Conservation (phyloP, 2,888 invertebrate genomes). For the Cataglyphis livida region DNA sequence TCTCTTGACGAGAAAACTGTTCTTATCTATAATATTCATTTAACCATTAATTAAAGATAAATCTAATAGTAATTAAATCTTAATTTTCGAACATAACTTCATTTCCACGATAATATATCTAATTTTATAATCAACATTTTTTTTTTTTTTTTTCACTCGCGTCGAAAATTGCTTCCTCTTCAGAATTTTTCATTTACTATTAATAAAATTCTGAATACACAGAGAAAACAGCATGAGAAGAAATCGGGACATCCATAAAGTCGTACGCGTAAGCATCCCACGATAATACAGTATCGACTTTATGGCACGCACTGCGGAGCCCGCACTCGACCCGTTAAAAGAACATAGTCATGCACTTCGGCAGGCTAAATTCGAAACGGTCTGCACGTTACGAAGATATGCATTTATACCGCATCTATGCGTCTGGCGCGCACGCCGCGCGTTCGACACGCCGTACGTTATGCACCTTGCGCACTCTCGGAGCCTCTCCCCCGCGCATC, state of each 20-base stretch:
- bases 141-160: neutral
- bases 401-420: constrained; percentile 40
- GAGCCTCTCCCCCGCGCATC: constrained; percentile 26
- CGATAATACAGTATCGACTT: constrained; percentile 28
- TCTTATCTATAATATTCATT: neutral
- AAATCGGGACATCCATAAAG: neutral
- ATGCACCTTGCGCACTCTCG: constrained; percentile 51
- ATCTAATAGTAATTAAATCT: neutral
- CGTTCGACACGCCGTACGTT: constrained; percentile 42
- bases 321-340: constrained; percentile 38
- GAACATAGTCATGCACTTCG: constrained; percentile 38
- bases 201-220: neutral
- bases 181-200: neutral
- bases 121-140: neutral
- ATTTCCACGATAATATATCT: neutral
- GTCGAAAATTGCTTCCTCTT: neutral
- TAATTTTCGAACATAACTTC: neutral
- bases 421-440: constrained; percentile 28
- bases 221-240: neutral
- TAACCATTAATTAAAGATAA: neutral
- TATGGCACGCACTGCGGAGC: constrained; percentile 10
- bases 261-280: constrained; percentile 5
- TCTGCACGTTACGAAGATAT: constrained; percentile 31
- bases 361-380: constrained; percentile 49
- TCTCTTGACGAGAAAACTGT: neutral